These are phyloP conservation scores for Pedetes capensis DNA, from an alignment of 2,113 vertebrate species.

Conservation along the genomic window DNA sequence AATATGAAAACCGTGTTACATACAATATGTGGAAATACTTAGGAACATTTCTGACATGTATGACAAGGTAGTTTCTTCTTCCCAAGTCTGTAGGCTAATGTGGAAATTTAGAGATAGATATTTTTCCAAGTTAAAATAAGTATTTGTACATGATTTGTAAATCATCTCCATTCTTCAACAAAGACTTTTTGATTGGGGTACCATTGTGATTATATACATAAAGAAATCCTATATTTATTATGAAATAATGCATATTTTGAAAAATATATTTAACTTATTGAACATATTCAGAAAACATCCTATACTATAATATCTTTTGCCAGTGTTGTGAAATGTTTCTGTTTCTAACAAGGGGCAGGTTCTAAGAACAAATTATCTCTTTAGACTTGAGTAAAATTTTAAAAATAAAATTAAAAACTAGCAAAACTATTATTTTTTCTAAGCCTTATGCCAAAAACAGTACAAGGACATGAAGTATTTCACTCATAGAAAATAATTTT, in stretches of 20 bases:
- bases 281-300: background rate
- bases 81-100: too few relatives aligned
- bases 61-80: background rate
- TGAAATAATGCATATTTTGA: background rate
- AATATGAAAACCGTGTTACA: background rate
- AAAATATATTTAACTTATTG: background rate
- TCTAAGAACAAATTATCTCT: background rate
- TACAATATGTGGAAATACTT: background rate
- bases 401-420: background rate
- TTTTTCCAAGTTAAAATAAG: background rate
- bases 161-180: background rate
- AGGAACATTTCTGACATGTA: background rate
- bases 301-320: background rate
- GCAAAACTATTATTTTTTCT: background rate
- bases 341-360: background rate
- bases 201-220: background rate
- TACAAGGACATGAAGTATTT: accelerated
- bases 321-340: background rate
- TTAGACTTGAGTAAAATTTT: background rate
- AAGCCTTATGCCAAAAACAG: background rate
- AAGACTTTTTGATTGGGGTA: background rate
- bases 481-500: background rate
- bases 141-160: background rate
- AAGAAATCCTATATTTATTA: background rate
- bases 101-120: background rate